phyloP scores from a whole-genome alignment of 2,113 vertebrate species.

The Fulica atra region DNA sequence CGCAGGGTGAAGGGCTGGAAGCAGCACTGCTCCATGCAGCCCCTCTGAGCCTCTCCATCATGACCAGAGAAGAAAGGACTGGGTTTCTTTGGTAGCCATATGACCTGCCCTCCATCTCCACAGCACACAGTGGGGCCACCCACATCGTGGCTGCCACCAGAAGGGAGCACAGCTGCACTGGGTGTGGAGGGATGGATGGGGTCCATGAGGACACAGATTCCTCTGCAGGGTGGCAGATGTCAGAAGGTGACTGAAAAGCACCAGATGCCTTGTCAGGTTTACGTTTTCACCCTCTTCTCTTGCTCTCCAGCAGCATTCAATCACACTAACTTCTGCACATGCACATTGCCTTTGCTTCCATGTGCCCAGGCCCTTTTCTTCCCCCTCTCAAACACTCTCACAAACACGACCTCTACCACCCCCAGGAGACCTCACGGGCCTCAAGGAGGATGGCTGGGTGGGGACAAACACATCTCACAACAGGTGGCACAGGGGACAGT shows the following conservation, averaged over 20 bases:
- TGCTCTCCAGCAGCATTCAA: not conserved
- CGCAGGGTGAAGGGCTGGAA: not conserved
- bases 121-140: not conserved
- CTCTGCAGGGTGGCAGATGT: not conserved
- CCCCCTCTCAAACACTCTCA: not conserved
- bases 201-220: not conserved
- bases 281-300: not conserved
- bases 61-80: not conserved
- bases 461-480: not conserved
- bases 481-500: not conserved
- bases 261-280: not conserved
- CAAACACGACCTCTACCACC: too few relatives aligned
- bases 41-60: accelerated
- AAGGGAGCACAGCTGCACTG: accelerated
- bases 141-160: not conserved
- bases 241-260: not conserved
- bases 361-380: not conserved
- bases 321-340: not conserved
- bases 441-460: accelerated
- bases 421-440: not conserved
- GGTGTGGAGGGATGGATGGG: not conserved
- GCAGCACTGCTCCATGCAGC: not conserved
- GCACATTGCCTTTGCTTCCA: not conserved
- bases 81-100: not conserved
- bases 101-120: not conserved